Evolutionary conservation across 2,113 vertebrate species (phyloP).

Genomic region (Campylomormyrus numenius): DNA sequence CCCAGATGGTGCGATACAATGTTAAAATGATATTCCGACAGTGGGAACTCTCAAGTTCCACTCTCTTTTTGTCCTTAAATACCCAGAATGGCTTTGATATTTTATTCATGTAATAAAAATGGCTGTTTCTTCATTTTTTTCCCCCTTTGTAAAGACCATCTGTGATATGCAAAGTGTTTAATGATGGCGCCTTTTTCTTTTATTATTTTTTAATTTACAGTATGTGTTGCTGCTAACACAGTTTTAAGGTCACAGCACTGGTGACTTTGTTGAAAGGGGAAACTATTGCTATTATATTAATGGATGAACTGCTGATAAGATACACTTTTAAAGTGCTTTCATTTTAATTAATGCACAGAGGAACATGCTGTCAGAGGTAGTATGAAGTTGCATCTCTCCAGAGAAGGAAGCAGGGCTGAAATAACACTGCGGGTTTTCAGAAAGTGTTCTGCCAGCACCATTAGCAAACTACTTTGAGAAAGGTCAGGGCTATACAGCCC

Average conservation of each 20-base stretch:
- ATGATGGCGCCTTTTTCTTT: neutral
- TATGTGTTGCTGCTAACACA: neutral
- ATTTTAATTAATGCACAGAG: slow-evolving; percentile 10
- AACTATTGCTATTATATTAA: slow-evolving; percentile 1
- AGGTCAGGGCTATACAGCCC: neutral
- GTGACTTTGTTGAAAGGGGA: neutral
- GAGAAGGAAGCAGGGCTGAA: neutral
- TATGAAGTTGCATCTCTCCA: neutral
- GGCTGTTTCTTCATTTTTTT: neutral
- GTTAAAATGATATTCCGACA: neutral
- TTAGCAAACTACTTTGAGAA: neutral
- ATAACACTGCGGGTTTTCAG: neutral
- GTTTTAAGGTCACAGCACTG: neutral
- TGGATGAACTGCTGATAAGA: neutral
- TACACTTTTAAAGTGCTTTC: neutral
- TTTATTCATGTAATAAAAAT: slow-evolving; percentile 7
- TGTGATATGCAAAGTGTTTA: neutral
- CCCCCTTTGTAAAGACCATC: slow-evolving; percentile 1
- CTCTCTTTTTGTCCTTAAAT: neutral
- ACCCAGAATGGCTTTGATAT: slow-evolving; percentile 1
- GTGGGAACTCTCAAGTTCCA: neutral
- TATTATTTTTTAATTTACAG: slow-evolving; percentile 13
- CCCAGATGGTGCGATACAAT: neutral
- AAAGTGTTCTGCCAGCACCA: neutral
- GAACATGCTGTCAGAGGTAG: neutral